Evolutionary conservation across 2,797 vertebrate genomes (phyloP).

Genomic region (Pipistrellus nathusii): DNA sequence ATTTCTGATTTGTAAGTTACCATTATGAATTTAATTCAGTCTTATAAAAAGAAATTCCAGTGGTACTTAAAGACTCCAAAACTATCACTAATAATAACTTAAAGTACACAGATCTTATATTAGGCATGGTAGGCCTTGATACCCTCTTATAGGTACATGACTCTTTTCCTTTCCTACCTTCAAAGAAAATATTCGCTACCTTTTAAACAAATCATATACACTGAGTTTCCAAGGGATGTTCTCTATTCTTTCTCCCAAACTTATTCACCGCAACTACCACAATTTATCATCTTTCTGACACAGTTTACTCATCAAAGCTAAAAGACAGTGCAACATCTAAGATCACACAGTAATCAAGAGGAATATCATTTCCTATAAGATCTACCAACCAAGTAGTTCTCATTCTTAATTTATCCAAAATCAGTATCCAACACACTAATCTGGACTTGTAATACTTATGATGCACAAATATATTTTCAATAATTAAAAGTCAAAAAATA

Average conservation of each 20-base stretch:
- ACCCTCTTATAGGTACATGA: not conserved
- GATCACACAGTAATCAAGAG: not conserved
- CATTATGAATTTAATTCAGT: conserved; percentile 45
- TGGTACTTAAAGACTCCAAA: not conserved
- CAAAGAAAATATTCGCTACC: not conserved
- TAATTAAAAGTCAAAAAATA: conserved; percentile 67
- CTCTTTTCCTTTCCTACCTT: not conserved
- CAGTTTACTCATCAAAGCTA: not conserved
- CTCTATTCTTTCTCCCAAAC: not conserved
- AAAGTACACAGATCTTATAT: not conserved
- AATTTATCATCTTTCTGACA: conserved; percentile 25
- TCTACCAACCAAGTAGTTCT: not conserved
- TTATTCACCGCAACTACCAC: not conserved
- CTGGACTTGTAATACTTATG: not conserved
- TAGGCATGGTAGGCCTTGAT: not conserved
- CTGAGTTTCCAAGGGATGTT: not conserved
- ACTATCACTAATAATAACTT: not conserved
- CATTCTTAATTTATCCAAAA: not conserved
- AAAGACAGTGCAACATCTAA: conserved; percentile 8
- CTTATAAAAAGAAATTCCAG: conserved; percentile 26
- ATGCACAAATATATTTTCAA: conserved; percentile 19
- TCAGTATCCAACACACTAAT: not conserved
- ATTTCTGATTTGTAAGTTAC: conserved; percentile 53
- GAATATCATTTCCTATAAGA: not conserved
- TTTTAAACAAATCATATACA: not conserved